Evolutionary conservation across 2,797 vertebrate species (phyloP).

Genomic region (Sebastes minor): DNA sequence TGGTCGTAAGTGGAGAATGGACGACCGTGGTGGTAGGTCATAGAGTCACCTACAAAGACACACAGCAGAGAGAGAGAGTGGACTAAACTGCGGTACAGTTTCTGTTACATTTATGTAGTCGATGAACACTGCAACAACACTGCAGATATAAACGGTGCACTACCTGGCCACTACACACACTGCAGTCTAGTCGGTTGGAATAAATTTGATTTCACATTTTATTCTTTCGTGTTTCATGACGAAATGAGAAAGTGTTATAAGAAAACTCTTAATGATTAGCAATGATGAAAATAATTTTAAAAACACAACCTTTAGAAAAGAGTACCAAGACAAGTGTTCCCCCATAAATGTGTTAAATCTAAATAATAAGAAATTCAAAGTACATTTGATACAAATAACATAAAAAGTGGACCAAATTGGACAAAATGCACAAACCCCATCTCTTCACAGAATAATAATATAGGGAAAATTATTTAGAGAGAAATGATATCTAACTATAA

Average conservation of each 20-base stretch:
- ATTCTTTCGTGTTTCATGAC: neutral
- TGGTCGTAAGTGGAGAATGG: conserved; percentile 95
- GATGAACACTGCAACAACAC: neutral
- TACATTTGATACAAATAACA: neutral
- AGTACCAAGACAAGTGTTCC: neutral
- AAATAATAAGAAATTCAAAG: neutral
- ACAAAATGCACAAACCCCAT: no score
- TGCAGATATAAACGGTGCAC: neutral
- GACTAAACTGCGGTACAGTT: neutral
- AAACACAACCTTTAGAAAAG: neutral
- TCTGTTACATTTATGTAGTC: neutral
- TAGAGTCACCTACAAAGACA: conserved; percentile 88
- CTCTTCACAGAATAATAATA: neutral
- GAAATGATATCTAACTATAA: neutral
- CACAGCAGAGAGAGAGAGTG: neutral
- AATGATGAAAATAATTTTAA: neutral
- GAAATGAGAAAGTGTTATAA: neutral
- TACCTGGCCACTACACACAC: neutral
- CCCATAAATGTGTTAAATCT: neutral
- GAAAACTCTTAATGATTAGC: neutral
- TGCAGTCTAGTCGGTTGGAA: neutral
- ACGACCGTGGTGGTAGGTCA: conserved; percentile 94
- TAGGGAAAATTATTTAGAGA: neutral
- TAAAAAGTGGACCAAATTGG: neutral
- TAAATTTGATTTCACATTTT: neutral